Conservation (phyloP, 2,888 invertebrate species). For the Ectemnius cavifrons region DNA sequence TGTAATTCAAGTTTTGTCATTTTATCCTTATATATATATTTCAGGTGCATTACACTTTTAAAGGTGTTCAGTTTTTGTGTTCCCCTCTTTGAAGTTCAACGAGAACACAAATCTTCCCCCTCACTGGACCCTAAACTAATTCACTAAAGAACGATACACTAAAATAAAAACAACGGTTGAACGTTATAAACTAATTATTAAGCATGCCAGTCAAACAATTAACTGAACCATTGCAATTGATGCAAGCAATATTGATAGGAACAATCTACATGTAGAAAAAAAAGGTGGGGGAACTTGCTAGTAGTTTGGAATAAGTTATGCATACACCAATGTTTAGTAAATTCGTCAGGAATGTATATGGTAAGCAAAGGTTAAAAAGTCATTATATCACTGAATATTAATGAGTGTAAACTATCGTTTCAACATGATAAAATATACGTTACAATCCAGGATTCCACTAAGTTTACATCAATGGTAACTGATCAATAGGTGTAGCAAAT, state of each 20-base stretch:
- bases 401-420: conserved; percentile 42
- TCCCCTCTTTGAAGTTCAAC: too few species aligned
- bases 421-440: conserved; percentile 46
- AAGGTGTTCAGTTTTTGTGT: neutral
- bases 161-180: too few species aligned
- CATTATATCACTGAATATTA: conserved; percentile 31
- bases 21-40: conserved; percentile 14
- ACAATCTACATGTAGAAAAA: conserved; percentile 19
- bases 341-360: conserved; percentile 53
- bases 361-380: conserved; percentile 36
- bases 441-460: conserved; percentile 74
- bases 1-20: neutral
- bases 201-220: conserved; percentile 29
- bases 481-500: conserved; percentile 96
- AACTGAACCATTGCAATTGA: conserved; percentile 19
- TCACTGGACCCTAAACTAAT: too few species aligned
- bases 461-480: conserved; percentile 92
- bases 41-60: neutral
- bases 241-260: conserved; percentile 27
- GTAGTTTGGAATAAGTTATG: conserved; percentile 35
- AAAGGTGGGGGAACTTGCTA: conserved; percentile 4
- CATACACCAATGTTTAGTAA: conserved; percentile 37
- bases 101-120: too few species aligned
- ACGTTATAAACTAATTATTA: conserved; percentile 17
- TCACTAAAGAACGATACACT: too few species aligned